These are phyloP conservation scores for Spodoptera exigua DNA, from an alignment of 2,888 invertebrate species.

Conservation along the genomic window DNA sequence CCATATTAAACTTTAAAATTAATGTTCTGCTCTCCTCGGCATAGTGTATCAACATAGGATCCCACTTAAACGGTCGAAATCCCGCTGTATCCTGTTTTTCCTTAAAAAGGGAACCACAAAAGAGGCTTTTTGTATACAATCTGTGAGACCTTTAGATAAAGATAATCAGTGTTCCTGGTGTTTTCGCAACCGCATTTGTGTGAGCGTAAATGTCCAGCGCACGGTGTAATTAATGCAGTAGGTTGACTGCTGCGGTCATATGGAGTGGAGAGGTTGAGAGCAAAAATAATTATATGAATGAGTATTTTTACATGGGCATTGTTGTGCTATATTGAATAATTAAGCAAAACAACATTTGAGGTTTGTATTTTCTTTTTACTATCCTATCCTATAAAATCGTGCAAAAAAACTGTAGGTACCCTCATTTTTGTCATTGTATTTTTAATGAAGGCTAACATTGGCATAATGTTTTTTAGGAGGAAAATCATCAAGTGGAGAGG, in stretches of 20 bases:
- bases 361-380: too few species aligned
- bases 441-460: too few species aligned
- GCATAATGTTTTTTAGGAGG: too few species aligned
- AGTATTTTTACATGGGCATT: too few species aligned
- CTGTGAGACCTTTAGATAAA: conserved; percentile 51
- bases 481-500: too few species aligned
- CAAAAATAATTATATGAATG: conserved; percentile 1
- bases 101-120: conserved; percentile 6
- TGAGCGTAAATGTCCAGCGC: conserved; percentile 39
- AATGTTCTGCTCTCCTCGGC: conserved; percentile 38
- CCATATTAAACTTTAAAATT: conserved; percentile 62
- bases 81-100: conserved; percentile 9
- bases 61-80: conserved; percentile 48
- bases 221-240: conserved; percentile 15
- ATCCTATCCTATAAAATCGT: too few species aligned
- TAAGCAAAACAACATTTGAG: too few species aligned
- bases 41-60: conserved; percentile 54
- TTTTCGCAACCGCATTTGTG: conserved; percentile 42
- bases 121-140: conserved; percentile 49
- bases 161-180: conserved; percentile 53
- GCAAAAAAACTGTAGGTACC: too few species aligned
- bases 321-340: too few species aligned
- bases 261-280: conserved; percentile 1
- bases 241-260: conserved; percentile 1
- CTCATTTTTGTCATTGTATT: too few species aligned